Evolutionary conservation across 2,888 invertebrate genomes (phyloP), one percentile per base, ranked within the genome.

Genomic region (Eupsilia transversa): DNA sequence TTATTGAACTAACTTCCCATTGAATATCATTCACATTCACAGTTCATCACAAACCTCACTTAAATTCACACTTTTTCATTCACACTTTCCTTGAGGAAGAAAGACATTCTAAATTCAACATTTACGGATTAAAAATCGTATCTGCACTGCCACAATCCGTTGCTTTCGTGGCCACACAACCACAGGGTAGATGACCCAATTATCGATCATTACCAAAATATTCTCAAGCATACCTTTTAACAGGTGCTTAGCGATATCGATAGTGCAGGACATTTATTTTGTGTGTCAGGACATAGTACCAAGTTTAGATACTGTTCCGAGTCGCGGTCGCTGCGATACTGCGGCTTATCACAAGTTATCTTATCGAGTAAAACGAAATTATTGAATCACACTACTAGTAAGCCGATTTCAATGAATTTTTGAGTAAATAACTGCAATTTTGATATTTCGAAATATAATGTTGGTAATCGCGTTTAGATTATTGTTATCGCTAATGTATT

Each of bases 241-340:
- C 88, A 90, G 78, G 78, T 79, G 93, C 87, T 93, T 93, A 83
- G 92, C 91, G 72, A 94, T 86, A 74, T 91, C 89, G 77, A 93
- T 81, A 63, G 94, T 89, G 90, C 95, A 95, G 92, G 94, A 94
- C 94, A 94, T 94, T 89, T 77, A 77, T 65, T 77, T 46, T 86
- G 91, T 72, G 82, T 87, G 71, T 80, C 85, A 75, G 82, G 83
- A 84, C 93, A 92, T 92, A 83, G 86, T 90, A 88, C 63, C 73
- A 64, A 73, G 63, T 72, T 59, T 12, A 76, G 72, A 71, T 70
- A 82, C 79, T 72, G 66, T 72, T 14, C 72, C 67, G 68, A 59
- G 57, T 74, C 72, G 72, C 46, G 74, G 81, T 41, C 84, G 73
- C 81, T 84, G 86, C 87, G 75, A 80, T 79, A 86, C 86, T 87